Base-by-base conservation (phyloP, 2,797 vertebrate genomes). In the Atherinosoma microstoma region DNA sequence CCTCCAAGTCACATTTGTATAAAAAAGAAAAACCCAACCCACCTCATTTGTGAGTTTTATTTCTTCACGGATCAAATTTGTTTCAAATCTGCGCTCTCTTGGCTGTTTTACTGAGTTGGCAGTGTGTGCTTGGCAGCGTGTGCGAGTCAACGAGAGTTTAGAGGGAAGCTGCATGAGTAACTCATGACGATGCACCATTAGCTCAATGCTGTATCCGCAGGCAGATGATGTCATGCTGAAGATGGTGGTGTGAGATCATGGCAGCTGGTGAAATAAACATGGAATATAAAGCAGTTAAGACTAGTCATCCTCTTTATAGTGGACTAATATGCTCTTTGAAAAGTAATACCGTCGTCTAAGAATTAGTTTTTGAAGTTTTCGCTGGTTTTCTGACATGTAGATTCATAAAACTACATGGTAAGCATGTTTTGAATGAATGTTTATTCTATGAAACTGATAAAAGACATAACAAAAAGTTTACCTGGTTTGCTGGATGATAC, bases 81-180 rank as follows among this genome's bases (percentile, higher is more conserved):
- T 13, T 45, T 38, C 4, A 6, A 34, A 15, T 64, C n/a, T 58
- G 53, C 47, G 24, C 16, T 73, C 49, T 57, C 20, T 6, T 0
- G 0, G 53, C 42, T 40, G 11, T 18, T 68, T 12, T 38, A 15
- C 30, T 60, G 56, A 49, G 51, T 70, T 34, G 34, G 15, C 34
- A 35, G 40, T 24, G 6, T 32, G 51, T 11, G 38, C 34, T 24
- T 16, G 8, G 54, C 80, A 71, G 64, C 34, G 16, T 45, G 42
- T 38, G 36, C 82, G 80, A 89, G 59, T 86, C 68, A 74, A 13
- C 69, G 53, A 24, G 6, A 62, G 40, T 49, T 79, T 36, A 67
- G 67, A 57, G 71, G 54, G 30, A 66, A 49, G 24, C 49, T 71
- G 0, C 54, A 30, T 85, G 80, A 83, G 42, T 84, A 67, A 87